phyloP scores from a whole-genome alignment of 2,888 invertebrate species.

The Aleiodes testaceus region DNA sequence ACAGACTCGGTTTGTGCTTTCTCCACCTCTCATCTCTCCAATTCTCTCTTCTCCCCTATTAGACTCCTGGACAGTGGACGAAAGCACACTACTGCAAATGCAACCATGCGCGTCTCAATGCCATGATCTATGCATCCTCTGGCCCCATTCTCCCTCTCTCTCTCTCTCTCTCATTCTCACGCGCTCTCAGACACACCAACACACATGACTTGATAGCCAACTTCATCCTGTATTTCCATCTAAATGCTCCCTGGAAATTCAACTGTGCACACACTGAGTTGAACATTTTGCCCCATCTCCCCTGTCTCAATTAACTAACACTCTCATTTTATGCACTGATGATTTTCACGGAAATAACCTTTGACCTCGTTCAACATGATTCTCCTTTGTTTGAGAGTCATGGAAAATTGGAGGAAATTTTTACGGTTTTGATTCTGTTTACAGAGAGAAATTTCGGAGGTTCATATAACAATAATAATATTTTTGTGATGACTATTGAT shows the following conservation, averaged over 20 bases:
- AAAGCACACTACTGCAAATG: slow-evolving; percentile 54
- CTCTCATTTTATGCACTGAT: slow-evolving; percentile 43
- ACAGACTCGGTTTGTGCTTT: slow-evolving; percentile 51
- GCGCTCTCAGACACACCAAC: slow-evolving; percentile 30
- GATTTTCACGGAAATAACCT: slow-evolving; percentile 2
- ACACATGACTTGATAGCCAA: slow-evolving; percentile 17
- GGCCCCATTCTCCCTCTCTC: slow-evolving; percentile 72
- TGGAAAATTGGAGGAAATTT: background rate
- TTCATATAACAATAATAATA: too few species aligned
- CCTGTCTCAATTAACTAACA: slow-evolving; percentile 46
- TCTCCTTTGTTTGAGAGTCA: background rate
- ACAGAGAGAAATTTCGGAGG: too few species aligned
- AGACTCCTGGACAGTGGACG: slow-evolving; percentile 53
- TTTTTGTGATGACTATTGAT: too few species aligned
- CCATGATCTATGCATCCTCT: slow-evolving; percentile 74
- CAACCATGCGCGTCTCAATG: slow-evolving; percentile 64
- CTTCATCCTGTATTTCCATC: slow-evolving; percentile 30
- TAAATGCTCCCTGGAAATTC: slow-evolving; percentile 25
- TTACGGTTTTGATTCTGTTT: too few species aligned
- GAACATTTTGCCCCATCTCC: slow-evolving; percentile 24
- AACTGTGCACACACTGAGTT: slow-evolving; percentile 18
- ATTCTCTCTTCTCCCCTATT: slow-evolving; percentile 44
- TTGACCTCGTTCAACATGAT: slow-evolving; percentile 20
- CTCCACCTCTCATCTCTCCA: slow-evolving; percentile 35
- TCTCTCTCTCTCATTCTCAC: slow-evolving; percentile 67